phyloP scores from a whole-genome alignment of 1,140 invertebrate species.

The Calephelis nemesis region DNA sequence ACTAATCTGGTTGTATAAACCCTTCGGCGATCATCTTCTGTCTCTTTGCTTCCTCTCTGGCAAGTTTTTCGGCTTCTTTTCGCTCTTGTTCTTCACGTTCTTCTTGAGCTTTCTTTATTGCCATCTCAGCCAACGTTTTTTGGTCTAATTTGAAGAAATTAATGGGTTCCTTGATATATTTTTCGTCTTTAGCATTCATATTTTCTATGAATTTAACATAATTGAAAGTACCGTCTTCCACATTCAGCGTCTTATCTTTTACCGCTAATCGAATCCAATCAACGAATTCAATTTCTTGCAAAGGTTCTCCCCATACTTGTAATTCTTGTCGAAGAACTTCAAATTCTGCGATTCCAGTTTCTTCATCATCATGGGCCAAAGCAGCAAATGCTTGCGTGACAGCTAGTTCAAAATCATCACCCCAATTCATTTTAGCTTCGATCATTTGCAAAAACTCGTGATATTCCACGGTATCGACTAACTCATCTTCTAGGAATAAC shows the following conservation, averaged over 20 bases:
- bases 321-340: slow-evolving; percentile 55
- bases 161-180: slow-evolving; percentile 59
- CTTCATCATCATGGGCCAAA: slow-evolving; percentile 60
- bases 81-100: slow-evolving; percentile 57
- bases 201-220: slow-evolving; percentile 69
- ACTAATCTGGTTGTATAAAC: slow-evolving; percentile 48
- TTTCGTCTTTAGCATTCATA: slow-evolving; percentile 64
- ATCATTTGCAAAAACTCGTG: slow-evolving; percentile 67
- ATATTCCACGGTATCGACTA: slow-evolving; percentile 61
- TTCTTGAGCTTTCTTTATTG: slow-evolving; percentile 63
- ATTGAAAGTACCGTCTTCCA: slow-evolving; percentile 47
- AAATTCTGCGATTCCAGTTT: slow-evolving; percentile 50
- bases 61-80: slow-evolving; percentile 52
- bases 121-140: slow-evolving; percentile 66
- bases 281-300: slow-evolving; percentile 60
- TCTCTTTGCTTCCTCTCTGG: slow-evolving; percentile 60
- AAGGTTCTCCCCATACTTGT: slow-evolving; percentile 60
- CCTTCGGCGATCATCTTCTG: slow-evolving; percentile 65
- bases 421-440: slow-evolving; percentile 65
- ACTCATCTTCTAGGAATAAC: slow-evolving; percentile 64
- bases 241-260: slow-evolving; percentile 62
- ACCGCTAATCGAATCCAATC: slow-evolving; percentile 55
- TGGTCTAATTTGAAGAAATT: slow-evolving; percentile 73
- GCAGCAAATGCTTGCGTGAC: slow-evolving; percentile 59
- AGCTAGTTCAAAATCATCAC: slow-evolving; percentile 60